Evolutionary conservation across 2,113 vertebrate species (phyloP), one percentile per base, ranked within the genome.

Genomic region (Gadus macrocephalus): DNA sequence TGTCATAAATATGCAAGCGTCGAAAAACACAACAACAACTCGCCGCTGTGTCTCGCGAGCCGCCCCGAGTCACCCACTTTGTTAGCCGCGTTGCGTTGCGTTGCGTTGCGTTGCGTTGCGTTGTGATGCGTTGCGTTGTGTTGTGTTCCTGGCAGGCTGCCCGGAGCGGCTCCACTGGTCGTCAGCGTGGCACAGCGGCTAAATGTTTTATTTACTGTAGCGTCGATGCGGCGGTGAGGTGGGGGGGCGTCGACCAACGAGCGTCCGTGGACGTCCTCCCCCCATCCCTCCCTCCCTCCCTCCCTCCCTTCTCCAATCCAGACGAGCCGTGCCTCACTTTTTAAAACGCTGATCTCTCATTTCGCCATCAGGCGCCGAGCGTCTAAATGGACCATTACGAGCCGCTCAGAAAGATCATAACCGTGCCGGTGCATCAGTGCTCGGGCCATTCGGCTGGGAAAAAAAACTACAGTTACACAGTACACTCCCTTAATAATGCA

Each of bases 171-270:
- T 72, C 68, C 9, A 25, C 67, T 72, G 61, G 74, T 68, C 58
- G 70, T 61, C 56, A 76, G 55, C 69, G 66, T 67, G 72, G 72
- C 62, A 66, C 82, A 85, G 78, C 84, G 87, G 86, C 83, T 84
- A 81, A 80, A 85, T 85, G 86, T 86, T 88, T 90, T 86, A 89
- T 90, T 85, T 90, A 83, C 89, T 78, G 81, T 49, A 90, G 77
- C 78, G 70, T 85, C 83, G 84, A 89, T 86, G 83, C 88, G 87
- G 88, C 88, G 87, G 88, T 88, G 83, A 89, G 77, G 83, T 78
- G 71, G 6, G 28, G 65, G 25, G 65, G 80, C 76, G 81, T 81
- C 87, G 83, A 67, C 66, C 71, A 84, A 87, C 78, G 81, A 80
- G 81, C 82, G 75, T 83, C 77, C 74, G 76, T 81, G 79, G 81